phyloP scores from a whole-genome alignment of 1,140 invertebrate species.

The Drosophila punjabiensis region DNA sequence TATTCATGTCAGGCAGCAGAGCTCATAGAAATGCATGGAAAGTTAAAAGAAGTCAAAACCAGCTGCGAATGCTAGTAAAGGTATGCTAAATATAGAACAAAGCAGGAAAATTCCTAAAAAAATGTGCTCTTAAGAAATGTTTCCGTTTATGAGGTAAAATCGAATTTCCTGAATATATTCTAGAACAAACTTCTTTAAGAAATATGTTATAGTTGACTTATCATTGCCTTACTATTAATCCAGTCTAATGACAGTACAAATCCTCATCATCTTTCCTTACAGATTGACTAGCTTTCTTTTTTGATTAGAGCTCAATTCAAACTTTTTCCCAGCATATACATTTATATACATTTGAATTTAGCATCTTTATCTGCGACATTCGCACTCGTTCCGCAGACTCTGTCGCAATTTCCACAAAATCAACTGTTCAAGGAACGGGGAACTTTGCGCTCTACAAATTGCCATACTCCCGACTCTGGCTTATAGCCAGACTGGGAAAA shows the following conservation, averaged over 20 bases:
- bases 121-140: background rate
- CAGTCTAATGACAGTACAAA: background rate
- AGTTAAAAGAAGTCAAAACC: slow-evolving; percentile 7
- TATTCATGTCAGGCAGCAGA: slow-evolving; percentile 33
- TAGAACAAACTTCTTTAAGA: too few species aligned
- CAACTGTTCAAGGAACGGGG: slow-evolving; percentile 16
- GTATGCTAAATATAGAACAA: slow-evolving; percentile 1
- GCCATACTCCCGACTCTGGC: slow-evolving; percentile 41
- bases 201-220: too few species aligned
- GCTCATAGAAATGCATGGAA: slow-evolving; percentile 43
- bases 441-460: slow-evolving; percentile 54
- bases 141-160: background rate
- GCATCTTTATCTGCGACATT: slow-evolving; percentile 43
- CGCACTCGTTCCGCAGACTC: slow-evolving; percentile 23
- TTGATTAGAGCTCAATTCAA: slow-evolving; percentile 29
- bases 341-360: slow-evolving; percentile 29
- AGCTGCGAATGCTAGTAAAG: background rate
- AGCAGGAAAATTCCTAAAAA: background rate
- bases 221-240: background rate
- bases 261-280: slow-evolving; percentile 1
- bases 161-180: background rate
- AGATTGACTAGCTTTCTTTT: slow-evolving; percentile 11
- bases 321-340: slow-evolving; percentile 23
- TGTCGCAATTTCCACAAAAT: slow-evolving; percentile 40
- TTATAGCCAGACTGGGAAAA: slow-evolving; percentile 47